These are phyloP conservation scores for Pteronura brasiliensis DNA, from an alignment of 2,113 vertebrate species.

Conservation along the genomic window DNA sequence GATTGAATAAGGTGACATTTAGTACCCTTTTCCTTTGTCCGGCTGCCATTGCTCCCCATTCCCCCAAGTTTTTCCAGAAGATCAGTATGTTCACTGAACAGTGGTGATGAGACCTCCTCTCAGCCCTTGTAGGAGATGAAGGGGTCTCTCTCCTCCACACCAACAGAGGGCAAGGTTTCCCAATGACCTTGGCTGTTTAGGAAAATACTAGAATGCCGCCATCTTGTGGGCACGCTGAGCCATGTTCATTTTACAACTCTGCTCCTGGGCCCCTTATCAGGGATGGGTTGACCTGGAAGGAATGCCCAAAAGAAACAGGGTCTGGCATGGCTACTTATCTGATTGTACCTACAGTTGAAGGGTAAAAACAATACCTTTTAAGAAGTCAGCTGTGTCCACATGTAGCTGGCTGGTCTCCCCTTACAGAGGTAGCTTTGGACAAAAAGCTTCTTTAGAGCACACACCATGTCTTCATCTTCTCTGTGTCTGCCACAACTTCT, in stretches of 20 bases:
- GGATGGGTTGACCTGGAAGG: neutral
- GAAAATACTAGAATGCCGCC: neutral
- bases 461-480: neutral
- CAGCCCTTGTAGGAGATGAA: neutral
- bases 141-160: neutral
- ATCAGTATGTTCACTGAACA: neutral
- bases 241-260: neutral
- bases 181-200: neutral
- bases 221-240: conserved; percentile 17
- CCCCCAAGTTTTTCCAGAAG: neutral
- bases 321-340: neutral
- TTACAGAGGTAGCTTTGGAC: neutral
- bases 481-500: neutral
- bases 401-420: neutral
- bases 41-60: fast-evolving
- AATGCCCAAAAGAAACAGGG: neutral
- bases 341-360: neutral
- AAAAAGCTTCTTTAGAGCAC: neutral
- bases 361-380: neutral
- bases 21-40: neutral
- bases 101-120: neutral
- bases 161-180: conserved; percentile 14
- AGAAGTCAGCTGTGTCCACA: neutral
- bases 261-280: neutral
- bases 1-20: neutral